Percentiles rank a stretch among this genome's conserved stretches.
phyloP scores from a whole-genome alignment of 2,888 invertebrate genomes.

The Cheilosia urbana region DNA sequence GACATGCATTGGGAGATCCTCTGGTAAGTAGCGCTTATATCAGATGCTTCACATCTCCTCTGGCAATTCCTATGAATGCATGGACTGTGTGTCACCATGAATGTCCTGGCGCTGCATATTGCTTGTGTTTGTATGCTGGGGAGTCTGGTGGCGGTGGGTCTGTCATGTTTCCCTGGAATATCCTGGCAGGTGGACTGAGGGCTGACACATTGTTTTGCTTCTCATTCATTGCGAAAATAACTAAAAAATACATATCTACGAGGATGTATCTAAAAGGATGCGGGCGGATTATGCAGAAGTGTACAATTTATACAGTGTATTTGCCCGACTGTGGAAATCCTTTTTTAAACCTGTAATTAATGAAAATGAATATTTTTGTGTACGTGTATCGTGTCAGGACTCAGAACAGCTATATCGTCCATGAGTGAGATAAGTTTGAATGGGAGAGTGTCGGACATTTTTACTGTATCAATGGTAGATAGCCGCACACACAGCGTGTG shows the following conservation, averaged over 20 bases:
- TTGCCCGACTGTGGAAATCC: conserved; percentile 55
- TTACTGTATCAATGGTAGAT: not conserved
- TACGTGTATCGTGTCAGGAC: conserved; percentile 6
- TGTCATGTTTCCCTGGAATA: conserved; percentile 1
- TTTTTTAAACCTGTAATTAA: conserved; percentile 73
- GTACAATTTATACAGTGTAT: conserved; percentile 44
- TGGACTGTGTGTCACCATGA: conserved; percentile 15
- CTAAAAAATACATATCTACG: not conserved
- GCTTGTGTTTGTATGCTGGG: not conserved
- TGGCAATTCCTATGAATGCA: not conserved
- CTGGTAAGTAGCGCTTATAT: conserved; percentile 43
- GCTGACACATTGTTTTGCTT: conserved; percentile 29
- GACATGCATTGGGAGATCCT: conserved; percentile 54
- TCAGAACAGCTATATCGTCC: conserved; percentile 17
- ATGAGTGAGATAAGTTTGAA: conserved; percentile 22
- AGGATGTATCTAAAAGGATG: not conserved
- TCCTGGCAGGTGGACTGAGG: conserved; percentile 23
- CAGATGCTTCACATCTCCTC: conserved; percentile 29
- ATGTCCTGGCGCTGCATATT: conserved; percentile 20
- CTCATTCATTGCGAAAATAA: conserved; percentile 7
- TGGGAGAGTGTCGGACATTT: conserved; percentile 8
- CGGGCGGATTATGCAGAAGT: conserved; percentile 56
- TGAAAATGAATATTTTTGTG: conserved; percentile 51
- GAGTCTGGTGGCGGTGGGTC: not conserved
- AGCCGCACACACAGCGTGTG: not conserved